phyloP scores from a whole-genome alignment of 2,113 vertebrate species.

The Zosterops japonicus region DNA sequence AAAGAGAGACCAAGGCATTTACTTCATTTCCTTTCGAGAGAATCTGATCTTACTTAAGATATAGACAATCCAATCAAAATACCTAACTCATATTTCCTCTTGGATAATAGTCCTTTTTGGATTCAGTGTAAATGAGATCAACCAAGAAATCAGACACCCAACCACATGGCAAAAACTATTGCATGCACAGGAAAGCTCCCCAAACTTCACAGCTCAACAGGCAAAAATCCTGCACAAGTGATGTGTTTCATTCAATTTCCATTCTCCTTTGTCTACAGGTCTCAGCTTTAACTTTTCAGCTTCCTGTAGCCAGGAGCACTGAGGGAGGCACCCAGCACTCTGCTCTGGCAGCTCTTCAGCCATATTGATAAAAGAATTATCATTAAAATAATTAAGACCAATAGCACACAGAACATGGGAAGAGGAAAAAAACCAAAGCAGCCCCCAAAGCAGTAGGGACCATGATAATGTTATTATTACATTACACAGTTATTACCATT shows the following conservation, averaged over 20 bases:
- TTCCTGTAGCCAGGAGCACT: not conserved
- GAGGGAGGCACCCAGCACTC: not conserved
- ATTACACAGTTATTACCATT: not conserved
- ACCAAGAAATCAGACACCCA: not conserved
- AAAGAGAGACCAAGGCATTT: conserved; percentile 37
- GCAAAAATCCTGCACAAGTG: not conserved
- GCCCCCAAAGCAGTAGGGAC: not conserved
- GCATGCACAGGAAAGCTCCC: not conserved
- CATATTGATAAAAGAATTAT: not conserved
- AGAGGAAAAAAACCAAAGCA: not conserved
- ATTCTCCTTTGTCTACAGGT: not conserved
- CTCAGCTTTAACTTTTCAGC: not conserved
- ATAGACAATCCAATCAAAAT: conserved; percentile 20
- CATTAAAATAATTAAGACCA: not conserved
- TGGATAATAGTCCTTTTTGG: not conserved
- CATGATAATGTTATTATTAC: not conserved
- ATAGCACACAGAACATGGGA: not conserved
- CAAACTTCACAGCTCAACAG: not conserved
- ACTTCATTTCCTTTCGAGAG: conserved; percentile 33
- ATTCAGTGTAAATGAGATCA: conserved; percentile 2
- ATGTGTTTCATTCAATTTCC: not conserved
- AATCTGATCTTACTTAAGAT: conserved; percentile 37
- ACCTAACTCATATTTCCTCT: not conserved
- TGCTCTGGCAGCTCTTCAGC: not conserved
- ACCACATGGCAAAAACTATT: not conserved